Percentiles rank a stretch among this genome's conserved stretches.
Evolutionary conservation across 2,888 invertebrate genomes (phyloP).

Genomic region (Synergus itoensis): DNA sequence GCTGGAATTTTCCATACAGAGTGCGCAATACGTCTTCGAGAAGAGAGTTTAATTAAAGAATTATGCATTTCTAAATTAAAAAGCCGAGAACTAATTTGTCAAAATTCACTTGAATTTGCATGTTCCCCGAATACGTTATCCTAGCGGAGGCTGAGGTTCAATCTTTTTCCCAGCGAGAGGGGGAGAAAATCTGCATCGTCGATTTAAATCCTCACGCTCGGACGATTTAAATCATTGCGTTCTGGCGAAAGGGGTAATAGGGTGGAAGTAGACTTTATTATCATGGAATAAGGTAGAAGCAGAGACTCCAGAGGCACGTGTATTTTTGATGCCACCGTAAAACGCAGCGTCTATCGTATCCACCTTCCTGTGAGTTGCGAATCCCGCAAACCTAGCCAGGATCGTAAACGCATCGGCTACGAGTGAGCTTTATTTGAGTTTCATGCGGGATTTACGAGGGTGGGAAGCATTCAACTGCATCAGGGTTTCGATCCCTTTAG

Average conservation of each 20-base stretch:
- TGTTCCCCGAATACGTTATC: not conserved
- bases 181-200: not conserved
- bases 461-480: constrained; percentile 33
- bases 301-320: constrained; percentile 2
- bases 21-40: not conserved
- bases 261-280: not conserved
- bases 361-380: constrained; percentile 24
- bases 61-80: not conserved
- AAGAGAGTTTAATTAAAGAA: not conserved
- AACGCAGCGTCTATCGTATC: not conserved
- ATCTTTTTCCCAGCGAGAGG: too few species aligned
- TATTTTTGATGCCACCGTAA: constrained; percentile 21
- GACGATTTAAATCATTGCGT: not conserved
- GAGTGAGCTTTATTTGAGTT: constrained; percentile 55
- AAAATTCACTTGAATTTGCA: not conserved
- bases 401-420: constrained; percentile 30
- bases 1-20: not conserved
- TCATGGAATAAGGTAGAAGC: constrained; percentile 15
- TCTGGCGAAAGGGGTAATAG: not conserved
- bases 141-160: not conserved
- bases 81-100: not conserved
- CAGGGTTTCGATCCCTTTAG: constrained; percentile 19
- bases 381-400: constrained; percentile 18
- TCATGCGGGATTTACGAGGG: constrained; percentile 57
- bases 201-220: not conserved